These are phyloP conservation scores for Tigriopus californicus DNA, from an alignment of 2,888 invertebrate species.

Conservation along the genomic window DNA sequence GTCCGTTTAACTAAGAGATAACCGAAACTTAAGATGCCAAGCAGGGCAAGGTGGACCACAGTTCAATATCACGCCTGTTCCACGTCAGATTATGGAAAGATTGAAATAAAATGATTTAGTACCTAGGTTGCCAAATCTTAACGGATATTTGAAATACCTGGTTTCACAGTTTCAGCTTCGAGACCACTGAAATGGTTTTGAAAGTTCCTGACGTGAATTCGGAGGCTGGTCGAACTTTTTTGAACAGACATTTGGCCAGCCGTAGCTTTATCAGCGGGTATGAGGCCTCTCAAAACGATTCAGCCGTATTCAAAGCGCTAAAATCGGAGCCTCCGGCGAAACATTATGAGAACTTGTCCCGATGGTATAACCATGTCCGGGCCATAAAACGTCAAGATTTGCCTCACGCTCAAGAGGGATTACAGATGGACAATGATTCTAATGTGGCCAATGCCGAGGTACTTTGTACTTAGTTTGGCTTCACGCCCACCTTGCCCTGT, in stretches of 20 bases:
- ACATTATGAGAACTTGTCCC: constrained; percentile 20
- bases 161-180: too few species aligned
- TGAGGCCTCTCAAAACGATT: constrained; percentile 21
- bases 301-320: constrained; percentile 19
- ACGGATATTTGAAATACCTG: too few species aligned
- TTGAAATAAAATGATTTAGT: too few species aligned
- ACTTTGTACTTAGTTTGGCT: background rate
- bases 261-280: constrained; percentile 23
- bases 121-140: too few species aligned
- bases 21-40: too few species aligned
- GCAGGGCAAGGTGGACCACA: too few species aligned
- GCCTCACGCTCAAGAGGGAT: background rate
- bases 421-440: background rate
- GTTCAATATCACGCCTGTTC: too few species aligned
- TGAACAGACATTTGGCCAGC: constrained; percentile 21
- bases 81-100: too few species aligned
- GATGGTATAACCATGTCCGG: constrained; percentile 23
- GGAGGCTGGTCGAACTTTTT: background rate
- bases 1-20: too few species aligned
- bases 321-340: constrained; percentile 16
- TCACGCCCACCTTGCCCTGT: background rate
- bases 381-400: constrained; percentile 19
- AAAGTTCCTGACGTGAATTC: background rate
- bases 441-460: background rate
- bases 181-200: too few species aligned